Base-by-base conservation (phyloP, 2,888 invertebrate species). In the Drosophila helvetica region DNA sequence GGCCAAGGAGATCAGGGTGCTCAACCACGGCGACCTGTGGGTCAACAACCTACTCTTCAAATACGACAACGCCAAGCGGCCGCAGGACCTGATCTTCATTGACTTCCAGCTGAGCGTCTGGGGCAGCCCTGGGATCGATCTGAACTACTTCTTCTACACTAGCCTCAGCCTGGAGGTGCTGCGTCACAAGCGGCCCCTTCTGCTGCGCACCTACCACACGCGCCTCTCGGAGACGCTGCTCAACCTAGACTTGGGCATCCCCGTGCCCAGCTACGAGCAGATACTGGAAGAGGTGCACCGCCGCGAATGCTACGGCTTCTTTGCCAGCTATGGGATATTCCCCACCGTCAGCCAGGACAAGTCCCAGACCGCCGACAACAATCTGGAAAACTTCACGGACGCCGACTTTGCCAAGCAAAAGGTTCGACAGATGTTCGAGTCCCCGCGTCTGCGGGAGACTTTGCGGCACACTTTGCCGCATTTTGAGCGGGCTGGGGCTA, bases 11-110 rank as follows among this genome's bases (percentile, higher is more conserved):
- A 63, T 91, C 51, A 91, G 74, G 17, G 93, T 93, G 19, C 81
- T 93, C 1, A 93, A 93, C 74, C 93, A 93, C 72, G 93, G 93
- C 0, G 93, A 93, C 80, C 80, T 93, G 4, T 93, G 93, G 93
- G 90, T 93, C 2, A 93, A 93, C 71, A 93, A 93, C 70, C 90
- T 93, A 62, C 90, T 93, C 75, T 93, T 93, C 69, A 92, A 91
- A 42, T 93, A 93, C 52, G 75, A 67, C 52, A 30, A 57, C 5
- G 17, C 27, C 15, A 27, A 72, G 6, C 46, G 65, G 19, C 43
- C 57, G 30, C 56, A 73, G 47, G 89, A 91, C 63, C 53, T 85
- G 15, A 75, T 89, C 15, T 86, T 91, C 51, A 75, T 92, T 3
- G 92, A 92, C 64, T 91, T 86, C 43, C 92, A 92, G 75, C 61